Conservation (phyloP, 2,113 vertebrate genomes). For the Cnemophilus loriae region DNA sequence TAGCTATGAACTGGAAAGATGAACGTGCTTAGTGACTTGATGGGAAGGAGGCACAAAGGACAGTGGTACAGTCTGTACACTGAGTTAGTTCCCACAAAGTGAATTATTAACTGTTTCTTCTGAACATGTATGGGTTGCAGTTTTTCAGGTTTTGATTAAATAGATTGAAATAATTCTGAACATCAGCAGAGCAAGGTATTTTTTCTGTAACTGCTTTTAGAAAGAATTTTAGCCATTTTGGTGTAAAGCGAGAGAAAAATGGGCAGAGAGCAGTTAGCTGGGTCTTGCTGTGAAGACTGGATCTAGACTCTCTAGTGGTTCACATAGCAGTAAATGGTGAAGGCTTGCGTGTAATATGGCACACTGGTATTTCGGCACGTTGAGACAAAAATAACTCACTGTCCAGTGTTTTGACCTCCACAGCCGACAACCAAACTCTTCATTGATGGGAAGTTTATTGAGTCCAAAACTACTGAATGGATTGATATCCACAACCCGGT, state of each 20-base stretch:
- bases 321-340: not conserved
- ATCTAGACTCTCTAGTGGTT: not conserved
- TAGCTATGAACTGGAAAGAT: not conserved
- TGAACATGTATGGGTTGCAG: not conserved
- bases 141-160: not conserved
- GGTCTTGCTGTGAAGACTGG: not conserved
- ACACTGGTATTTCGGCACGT: not conserved
- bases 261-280: not conserved
- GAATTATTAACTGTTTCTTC: not conserved
- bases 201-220: not conserved
- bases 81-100: not conserved
- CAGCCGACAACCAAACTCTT: slow-evolving; percentile 95
- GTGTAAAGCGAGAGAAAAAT: not conserved
- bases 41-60: not conserved
- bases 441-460: slow-evolving; percentile 95
- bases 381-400: not conserved
- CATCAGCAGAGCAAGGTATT: not conserved
- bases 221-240: not conserved
- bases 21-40: not conserved
- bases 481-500: slow-evolving; percentile 95
- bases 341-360: not conserved
- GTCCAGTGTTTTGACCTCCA: slow-evolving; percentile 1
- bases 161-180: not conserved
- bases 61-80: not conserved
- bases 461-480: slow-evolving; percentile 93